Percentiles rank a stretch among this genome's conserved stretches.
phyloP scores from a whole-genome alignment of 2,113 vertebrate genomes.

The Tachysurus vachellii region DNA sequence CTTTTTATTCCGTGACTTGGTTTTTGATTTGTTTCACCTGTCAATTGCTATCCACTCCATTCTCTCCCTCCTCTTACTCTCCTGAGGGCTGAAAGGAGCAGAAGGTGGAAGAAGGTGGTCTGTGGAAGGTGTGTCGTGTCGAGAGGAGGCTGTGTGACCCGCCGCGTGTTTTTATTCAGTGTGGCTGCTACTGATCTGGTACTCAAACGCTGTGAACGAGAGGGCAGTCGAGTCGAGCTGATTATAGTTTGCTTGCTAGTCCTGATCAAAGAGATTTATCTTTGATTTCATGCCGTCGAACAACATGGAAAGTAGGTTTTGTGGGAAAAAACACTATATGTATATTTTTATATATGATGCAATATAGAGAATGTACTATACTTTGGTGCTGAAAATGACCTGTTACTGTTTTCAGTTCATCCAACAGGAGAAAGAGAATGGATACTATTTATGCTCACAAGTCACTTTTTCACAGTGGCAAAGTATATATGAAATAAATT shows the following conservation, averaged over 20 bases:
- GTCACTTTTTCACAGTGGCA: slow-evolving; percentile 72
- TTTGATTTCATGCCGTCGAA: slow-evolving; percentile 77
- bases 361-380: slow-evolving; percentile 81
- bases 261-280: slow-evolving; percentile 61
- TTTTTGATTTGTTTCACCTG: slow-evolving; percentile 20
- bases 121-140: slow-evolving; percentile 45
- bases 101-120: no score
- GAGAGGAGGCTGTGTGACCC: slow-evolving; percentile 48
- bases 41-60: slow-evolving; percentile 18
- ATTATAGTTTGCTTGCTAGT: slow-evolving; percentile 49
- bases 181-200: slow-evolving; percentile 73
- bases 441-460: slow-evolving; percentile 74
- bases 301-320: slow-evolving; percentile 77
- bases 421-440: slow-evolving; percentile 70
- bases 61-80: slow-evolving; percentile 27
- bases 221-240: slow-evolving; percentile 46
- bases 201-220: slow-evolving; percentile 70
- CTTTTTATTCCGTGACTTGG: slow-evolving; percentile 26
- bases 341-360: slow-evolving; percentile 84
- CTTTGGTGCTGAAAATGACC: slow-evolving; percentile 79
- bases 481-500: slow-evolving; percentile 63
- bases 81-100: slow-evolving; percentile 40
- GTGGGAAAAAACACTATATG: slow-evolving; percentile 64
- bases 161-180: slow-evolving; percentile 58
- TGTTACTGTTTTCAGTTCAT: slow-evolving; percentile 76